phyloP scores from a whole-genome alignment of 1,140 invertebrate species.

The Pseudachorutes palmiensis region DNA sequence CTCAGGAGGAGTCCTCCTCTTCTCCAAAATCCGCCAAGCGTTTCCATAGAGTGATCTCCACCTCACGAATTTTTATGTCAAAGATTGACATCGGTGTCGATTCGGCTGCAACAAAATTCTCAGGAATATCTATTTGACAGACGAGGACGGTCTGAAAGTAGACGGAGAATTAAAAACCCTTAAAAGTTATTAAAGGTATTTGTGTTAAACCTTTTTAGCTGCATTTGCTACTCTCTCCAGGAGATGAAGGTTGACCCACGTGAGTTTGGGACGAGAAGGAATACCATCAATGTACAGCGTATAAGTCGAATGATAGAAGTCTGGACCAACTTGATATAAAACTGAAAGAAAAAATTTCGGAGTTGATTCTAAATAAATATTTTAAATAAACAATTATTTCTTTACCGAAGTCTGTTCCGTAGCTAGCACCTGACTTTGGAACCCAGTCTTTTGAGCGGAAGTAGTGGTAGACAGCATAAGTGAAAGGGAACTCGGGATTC shows the following conservation, averaged over 20 bases:
- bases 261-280: conserved; percentile 22
- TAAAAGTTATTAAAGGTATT: background rate
- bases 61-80: conserved; percentile 26
- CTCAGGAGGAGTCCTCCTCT: background rate
- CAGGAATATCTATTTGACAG: conserved; percentile 29
- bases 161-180: background rate
- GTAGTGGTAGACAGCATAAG: conserved; percentile 36
- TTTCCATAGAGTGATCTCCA: conserved; percentile 24
- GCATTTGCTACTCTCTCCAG: conserved; percentile 27
- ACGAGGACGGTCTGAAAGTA: conserved; percentile 21
- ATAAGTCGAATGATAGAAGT: conserved; percentile 30
- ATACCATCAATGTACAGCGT: conserved; percentile 28
- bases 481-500: conserved; percentile 29
- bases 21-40: conserved; percentile 1
- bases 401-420: conserved; percentile 31
- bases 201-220: conserved; percentile 24
- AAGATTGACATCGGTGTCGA: conserved; percentile 30
- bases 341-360: conserved; percentile 22
- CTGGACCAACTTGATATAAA: conserved; percentile 31
- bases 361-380: background rate
- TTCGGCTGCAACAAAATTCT: conserved; percentile 17
- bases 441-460: conserved; percentile 37
- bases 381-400: background rate
- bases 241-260: conserved; percentile 28
- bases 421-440: conserved; percentile 27